Evolutionary conservation across 1,140 invertebrate species (phyloP).

Genomic region (Aculops lycopersici): DNA sequence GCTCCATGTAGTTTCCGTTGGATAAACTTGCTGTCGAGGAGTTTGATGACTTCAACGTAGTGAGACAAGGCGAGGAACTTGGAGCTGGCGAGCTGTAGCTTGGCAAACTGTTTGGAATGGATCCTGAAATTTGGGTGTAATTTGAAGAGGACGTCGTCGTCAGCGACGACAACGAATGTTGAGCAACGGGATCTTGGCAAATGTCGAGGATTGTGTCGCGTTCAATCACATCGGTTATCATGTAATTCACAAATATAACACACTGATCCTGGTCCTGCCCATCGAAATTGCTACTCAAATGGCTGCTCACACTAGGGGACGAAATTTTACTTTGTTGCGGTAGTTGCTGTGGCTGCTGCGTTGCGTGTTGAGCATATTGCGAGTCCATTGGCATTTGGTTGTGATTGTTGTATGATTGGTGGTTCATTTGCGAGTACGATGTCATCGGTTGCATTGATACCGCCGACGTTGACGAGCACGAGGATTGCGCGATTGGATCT

Average conservation of each 20-base stretch:
- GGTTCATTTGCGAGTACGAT: background rate
- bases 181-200: constrained; percentile 13
- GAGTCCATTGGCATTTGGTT: too few relatives aligned
- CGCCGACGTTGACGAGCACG: background rate
- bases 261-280: constrained; percentile 38
- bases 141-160: constrained; percentile 64
- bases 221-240: constrained; percentile 33
- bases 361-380: background rate
- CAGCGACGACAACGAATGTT: constrained; percentile 44
- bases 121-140: too few relatives aligned
- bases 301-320: background rate
- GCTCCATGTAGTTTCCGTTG: too few relatives aligned
- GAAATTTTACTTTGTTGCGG: background rate
- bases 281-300: background rate
- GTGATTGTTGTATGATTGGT: background rate
- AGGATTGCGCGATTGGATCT: background rate
- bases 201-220: constrained; percentile 4
- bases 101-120: too few relatives aligned
- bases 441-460: background rate
- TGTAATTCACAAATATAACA: constrained; percentile 80
- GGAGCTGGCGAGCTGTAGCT: constrained; percentile 26
- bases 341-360: background rate
- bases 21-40: too few relatives aligned
- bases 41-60: background rate
- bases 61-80: background rate